phyloP scores from a whole-genome alignment of 1,140 invertebrate species.

The Eurosta solidaginis region DNA sequence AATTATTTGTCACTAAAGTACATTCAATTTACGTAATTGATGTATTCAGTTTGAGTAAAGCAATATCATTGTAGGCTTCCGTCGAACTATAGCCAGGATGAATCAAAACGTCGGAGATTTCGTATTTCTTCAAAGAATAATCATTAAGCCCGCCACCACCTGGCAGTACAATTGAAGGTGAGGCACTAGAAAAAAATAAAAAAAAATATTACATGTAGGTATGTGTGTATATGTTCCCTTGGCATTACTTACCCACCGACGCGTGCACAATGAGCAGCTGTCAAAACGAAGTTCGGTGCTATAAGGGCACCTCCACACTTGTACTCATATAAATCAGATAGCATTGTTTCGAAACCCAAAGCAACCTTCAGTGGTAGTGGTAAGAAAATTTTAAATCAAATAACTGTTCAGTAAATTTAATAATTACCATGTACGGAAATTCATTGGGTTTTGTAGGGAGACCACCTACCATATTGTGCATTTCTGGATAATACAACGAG shows the following conservation, averaged over 20 bases:
- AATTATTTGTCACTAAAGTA: neutral
- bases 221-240: neutral
- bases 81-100: conserved; percentile 62
- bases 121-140: conserved; percentile 36
- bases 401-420: neutral
- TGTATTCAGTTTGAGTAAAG: conserved; percentile 53
- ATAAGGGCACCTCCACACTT: conserved; percentile 35
- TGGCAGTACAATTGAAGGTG: conserved; percentile 27
- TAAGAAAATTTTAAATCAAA: neutral
- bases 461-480: neutral
- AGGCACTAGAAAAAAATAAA: neutral
- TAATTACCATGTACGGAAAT: conserved; percentile 34
- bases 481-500: neutral
- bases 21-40: neutral
- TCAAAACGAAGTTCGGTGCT: conserved; percentile 58
- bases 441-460: conserved; percentile 16
- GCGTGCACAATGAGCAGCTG: conserved; percentile 62
- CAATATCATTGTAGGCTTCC: conserved; percentile 62
- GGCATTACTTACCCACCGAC: conserved; percentile 27
- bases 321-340: conserved; percentile 10
- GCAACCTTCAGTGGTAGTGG: conserved; percentile 15
- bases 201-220: neutral
- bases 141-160: conserved; percentile 32
- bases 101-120: conserved; percentile 55
- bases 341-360: conserved; percentile 29